These are phyloP conservation scores for Sceloporus tristichus DNA, from an alignment of 2,113 vertebrate species.

Conservation along the genomic window DNA sequence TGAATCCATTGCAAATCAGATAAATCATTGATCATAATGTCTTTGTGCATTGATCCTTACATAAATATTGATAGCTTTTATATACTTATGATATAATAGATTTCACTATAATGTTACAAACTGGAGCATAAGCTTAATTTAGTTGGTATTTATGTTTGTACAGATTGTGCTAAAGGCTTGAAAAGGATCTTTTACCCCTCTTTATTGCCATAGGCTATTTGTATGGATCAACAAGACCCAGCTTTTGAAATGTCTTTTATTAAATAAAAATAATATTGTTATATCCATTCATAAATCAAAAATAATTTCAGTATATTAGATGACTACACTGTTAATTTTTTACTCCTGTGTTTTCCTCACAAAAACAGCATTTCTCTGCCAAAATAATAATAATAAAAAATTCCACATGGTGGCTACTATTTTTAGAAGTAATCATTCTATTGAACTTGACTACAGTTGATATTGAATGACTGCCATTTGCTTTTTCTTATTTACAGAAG, in stretches of 20 bases:
- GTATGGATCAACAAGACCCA: not conserved
- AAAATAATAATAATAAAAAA: accelerated
- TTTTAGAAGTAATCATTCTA: accelerated
- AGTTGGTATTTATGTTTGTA: constrained; percentile 27
- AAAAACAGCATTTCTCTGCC: not conserved
- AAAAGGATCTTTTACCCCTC: not conserved
- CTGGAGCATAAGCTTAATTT: constrained; percentile 36
- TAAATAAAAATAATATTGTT: not conserved
- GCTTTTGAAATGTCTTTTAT: not conserved
- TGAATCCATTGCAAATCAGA: not conserved
- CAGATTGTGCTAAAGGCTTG: constrained; percentile 29
- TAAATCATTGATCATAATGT: not conserved
- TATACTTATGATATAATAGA: not conserved
- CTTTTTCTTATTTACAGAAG: not conserved
- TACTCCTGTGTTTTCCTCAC: not conserved
- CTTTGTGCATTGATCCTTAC: not conserved
- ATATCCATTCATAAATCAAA: not conserved
- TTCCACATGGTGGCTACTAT: not conserved
- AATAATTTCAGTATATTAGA: not conserved
- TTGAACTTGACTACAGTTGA: not conserved
- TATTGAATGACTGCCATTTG: not conserved
- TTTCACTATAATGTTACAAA: constrained; percentile 23
- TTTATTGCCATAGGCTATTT: not conserved
- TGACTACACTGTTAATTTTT: not conserved
- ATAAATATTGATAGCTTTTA: constrained; percentile 12